Conservation (phyloP, 2,113 vertebrate species). For the Antechinus stuartii region DNA sequence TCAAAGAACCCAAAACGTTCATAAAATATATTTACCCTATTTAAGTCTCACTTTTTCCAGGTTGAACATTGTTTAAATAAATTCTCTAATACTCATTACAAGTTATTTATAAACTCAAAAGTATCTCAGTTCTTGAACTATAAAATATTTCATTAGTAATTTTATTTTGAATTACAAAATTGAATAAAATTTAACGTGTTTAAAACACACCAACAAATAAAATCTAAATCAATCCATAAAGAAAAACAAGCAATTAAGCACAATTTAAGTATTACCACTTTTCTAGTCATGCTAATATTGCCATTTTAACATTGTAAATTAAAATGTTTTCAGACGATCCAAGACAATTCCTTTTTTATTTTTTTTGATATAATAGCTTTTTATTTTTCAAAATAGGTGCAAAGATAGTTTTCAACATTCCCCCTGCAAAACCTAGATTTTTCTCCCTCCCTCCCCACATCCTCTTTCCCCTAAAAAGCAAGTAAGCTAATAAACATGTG, state of each 20-base stretch:
- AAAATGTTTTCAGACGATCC: neutral
- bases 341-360: no score
- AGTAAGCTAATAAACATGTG: no score
- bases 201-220: slow-evolving; percentile 23
- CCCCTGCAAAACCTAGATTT: no score
- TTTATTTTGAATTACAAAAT: slow-evolving; percentile 44
- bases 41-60: neutral
- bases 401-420: no score
- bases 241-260: neutral
- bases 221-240: neutral
- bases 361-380: no score
- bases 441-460: no score
- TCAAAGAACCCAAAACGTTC: neutral
- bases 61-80: slow-evolving; percentile 28
- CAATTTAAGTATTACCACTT: neutral
- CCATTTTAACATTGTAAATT: neutral
- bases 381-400: no score
- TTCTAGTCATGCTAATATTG: neutral
- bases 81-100: neutral
- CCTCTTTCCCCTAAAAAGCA: no score
- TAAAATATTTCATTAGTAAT: neutral
- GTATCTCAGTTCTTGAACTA: neutral
- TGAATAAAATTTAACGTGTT: slow-evolving; percentile 2
- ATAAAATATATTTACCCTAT: slow-evolving; percentile 18
- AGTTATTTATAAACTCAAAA: slow-evolving; percentile 10